Conservation (phyloP, 1,140 invertebrate genomes). For the Pseudomyrmex pallidus region DNA sequence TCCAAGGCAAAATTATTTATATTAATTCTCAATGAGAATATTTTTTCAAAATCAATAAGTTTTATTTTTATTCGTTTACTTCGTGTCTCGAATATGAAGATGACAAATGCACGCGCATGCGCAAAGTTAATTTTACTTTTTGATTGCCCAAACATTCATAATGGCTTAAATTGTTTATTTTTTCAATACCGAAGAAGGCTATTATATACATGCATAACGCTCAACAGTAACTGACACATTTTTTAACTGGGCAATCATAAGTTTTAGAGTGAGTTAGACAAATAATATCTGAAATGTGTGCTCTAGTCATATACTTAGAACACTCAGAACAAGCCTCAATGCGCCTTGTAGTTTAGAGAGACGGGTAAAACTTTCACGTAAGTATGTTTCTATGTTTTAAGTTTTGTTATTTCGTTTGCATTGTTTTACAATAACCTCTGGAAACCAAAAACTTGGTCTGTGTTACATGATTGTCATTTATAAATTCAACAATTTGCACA, state of each 20-base stretch:
- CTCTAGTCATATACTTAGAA: slow-evolving; percentile 81
- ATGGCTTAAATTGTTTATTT: background rate
- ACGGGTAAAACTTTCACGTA: slow-evolving; percentile 57
- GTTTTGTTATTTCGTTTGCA: slow-evolving; percentile 9
- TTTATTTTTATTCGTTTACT: slow-evolving; percentile 33
- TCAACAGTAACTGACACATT: slow-evolving; percentile 35
- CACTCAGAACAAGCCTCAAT: slow-evolving; percentile 74
- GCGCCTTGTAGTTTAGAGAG: slow-evolving; percentile 74
- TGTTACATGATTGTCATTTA: slow-evolving; percentile 34
- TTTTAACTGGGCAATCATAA: slow-evolving; percentile 50
- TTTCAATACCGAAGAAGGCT: background rate
- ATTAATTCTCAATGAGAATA: slow-evolving; percentile 69
- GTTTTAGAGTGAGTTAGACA: slow-evolving; percentile 63
- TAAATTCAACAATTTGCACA: slow-evolving; percentile 15
- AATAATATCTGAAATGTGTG: slow-evolving; percentile 77
- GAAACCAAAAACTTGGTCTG: background rate
- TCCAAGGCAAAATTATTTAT: slow-evolving; percentile 87
- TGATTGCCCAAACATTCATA: slow-evolving; percentile 25
- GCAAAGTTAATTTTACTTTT: slow-evolving; percentile 26
- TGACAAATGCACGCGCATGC: background rate
- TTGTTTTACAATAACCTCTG: too few species aligned
- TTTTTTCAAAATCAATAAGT: slow-evolving; percentile 41
- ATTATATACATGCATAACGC: slow-evolving; percentile 53
- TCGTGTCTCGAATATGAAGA: background rate
- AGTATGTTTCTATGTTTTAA: slow-evolving; percentile 39